phyloP scores from a whole-genome alignment of 2,888 invertebrate genomes.

The Lasioglossum leucozonium region DNA sequence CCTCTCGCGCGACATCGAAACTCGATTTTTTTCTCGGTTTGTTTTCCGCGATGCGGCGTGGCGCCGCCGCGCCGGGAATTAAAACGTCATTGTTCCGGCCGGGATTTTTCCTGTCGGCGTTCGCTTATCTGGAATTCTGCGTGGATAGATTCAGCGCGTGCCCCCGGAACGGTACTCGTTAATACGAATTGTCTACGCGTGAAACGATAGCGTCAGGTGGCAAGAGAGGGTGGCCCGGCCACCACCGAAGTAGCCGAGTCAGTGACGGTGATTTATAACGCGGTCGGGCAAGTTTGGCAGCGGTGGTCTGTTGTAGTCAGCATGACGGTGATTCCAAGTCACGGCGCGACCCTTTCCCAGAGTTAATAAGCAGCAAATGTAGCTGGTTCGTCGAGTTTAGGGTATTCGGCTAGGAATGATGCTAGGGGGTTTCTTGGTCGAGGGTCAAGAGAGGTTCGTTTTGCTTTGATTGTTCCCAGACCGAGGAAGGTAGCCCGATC shows the following conservation, averaged over 20 bases:
- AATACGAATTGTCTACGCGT: constrained; percentile 67
- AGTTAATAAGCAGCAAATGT: constrained; percentile 51
- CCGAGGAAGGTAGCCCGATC: too few species aligned
- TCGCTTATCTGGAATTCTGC: constrained; percentile 37
- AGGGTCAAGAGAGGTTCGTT: background rate
- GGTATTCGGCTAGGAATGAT: constrained; percentile 18
- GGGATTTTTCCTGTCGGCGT: background rate
- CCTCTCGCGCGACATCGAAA: background rate
- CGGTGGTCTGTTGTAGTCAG: constrained; percentile 59
- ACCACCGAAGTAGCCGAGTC: constrained; percentile 68
- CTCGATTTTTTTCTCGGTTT: background rate
- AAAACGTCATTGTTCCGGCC: background rate
- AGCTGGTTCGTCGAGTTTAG: constrained; percentile 31
- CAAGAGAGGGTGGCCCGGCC: background rate
- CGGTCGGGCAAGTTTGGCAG: constrained; percentile 45
- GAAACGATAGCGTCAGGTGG: constrained; percentile 47
- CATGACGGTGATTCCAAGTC: constrained; percentile 65
- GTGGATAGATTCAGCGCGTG: constrained; percentile 33
- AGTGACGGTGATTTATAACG: constrained; percentile 69
- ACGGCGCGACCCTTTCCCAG: constrained; percentile 46
- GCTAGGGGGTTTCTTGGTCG: background rate
- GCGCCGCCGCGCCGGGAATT: background rate
- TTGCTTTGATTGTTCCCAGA: background rate
- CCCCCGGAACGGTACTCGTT: constrained; percentile 42
- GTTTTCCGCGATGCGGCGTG: background rate